These are phyloP conservation scores for Nomada hirtipes DNA, from an alignment of 2,888 invertebrate species.

Conservation along the genomic window DNA sequence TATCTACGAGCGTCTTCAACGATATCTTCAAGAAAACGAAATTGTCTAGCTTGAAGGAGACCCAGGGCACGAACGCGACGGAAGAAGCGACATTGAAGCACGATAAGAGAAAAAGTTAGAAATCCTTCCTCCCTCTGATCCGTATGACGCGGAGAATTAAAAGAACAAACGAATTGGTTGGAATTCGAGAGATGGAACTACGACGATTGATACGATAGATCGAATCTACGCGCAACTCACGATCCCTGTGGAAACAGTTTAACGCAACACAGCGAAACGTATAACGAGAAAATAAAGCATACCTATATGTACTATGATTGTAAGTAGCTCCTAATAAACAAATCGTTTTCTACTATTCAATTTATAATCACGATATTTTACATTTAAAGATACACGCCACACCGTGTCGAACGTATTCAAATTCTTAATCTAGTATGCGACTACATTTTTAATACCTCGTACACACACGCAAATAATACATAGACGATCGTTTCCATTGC, in stretches of 20 bases:
- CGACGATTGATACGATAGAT: neutral
- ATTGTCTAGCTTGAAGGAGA: constrained; percentile 57
- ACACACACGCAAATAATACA: neutral
- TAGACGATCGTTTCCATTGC: neutral
- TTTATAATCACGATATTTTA: constrained; percentile 21
- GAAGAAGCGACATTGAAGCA: constrained; percentile 13
- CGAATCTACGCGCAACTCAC: neutral
- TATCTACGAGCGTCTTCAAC: constrained; percentile 73
- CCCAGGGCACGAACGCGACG: constrained; percentile 18
- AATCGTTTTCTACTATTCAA: constrained; percentile 21
- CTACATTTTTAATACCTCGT: neutral
- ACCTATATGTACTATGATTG: constrained; percentile 37
- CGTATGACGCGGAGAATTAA: constrained; percentile 50
- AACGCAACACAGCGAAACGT: neutral
- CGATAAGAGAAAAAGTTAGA: constrained; percentile 37
- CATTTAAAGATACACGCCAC: neutral
- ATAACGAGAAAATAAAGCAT: constrained; percentile 26
- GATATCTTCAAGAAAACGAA: constrained; percentile 75
- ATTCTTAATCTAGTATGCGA: neutral
- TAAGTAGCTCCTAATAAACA: constrained; percentile 53
- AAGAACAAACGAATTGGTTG: neutral
- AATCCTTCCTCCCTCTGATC: neutral
- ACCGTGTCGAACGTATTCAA: neutral
- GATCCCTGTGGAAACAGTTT: neutral
- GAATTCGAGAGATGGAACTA: constrained; percentile 4